Evolutionary conservation across 2,113 vertebrate genomes (phyloP), one percentile per base, ranked within the genome.

Genomic region (Tupaia chinensis): DNA sequence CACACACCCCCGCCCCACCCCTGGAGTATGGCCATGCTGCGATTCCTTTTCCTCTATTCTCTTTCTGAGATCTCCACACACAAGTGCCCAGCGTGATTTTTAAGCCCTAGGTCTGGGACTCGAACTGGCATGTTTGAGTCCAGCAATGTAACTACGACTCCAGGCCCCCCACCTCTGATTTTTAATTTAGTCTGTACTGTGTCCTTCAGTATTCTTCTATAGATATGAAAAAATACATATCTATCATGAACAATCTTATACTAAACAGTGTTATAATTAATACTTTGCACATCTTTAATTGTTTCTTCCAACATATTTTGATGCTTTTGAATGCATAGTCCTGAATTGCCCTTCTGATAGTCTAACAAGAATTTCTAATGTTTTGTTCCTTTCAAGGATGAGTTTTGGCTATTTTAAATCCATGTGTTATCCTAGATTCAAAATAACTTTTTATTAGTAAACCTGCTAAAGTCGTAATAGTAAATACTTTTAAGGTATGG

Each of bases 401-500:
- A n/a, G 5, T 81, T 93, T 93, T 80, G 22, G 22, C 58, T 91
- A 2, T 89, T 81, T 91, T 78, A 79, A 87, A 89, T 69, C 14
- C 12, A 44, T 87, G 20, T 7, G 2, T 70, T 95, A 2, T 79
- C 44, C 63, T 84, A 13, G 29, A 23, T 87, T 87, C 53, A 79
- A 44, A 82, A 63, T 44, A 77, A 54, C 65, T 89, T 92, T 20
- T 90, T 84, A 6, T 61, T 85, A 66, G 23, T 85, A 89, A 95
- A 65, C n/a, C 56, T 77, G 27, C 16, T 85, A 76, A 89, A 44
- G 44, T 44, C 44, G 44, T 32, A 19, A 27, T 78, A 83, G 61
- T 76, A 85, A 95, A 32, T 89, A 92, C 61, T 92, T 92, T 94
- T 76, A 76, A 87, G 32, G 32, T 66, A 69, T 22, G 15, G 54